Evolutionary conservation across 2,888 invertebrate genomes (phyloP).

Genomic region (Tetramorium bicarinatum): DNA sequence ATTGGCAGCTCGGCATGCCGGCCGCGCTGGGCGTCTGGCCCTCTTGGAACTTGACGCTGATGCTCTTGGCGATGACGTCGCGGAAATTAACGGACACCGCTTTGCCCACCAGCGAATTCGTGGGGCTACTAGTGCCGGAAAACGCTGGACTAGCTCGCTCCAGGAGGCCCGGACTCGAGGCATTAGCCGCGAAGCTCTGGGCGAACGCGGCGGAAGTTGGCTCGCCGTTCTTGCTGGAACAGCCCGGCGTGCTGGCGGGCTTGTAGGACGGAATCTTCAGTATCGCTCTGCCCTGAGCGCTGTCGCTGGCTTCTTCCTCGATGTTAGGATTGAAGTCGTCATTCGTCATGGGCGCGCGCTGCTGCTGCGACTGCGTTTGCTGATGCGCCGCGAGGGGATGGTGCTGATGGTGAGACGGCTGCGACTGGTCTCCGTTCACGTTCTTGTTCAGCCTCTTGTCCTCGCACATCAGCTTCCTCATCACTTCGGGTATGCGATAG

Average conservation of each 20-base stretch:
- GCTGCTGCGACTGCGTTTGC: conserved; percentile 79
- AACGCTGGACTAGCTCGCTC: conserved; percentile 87
- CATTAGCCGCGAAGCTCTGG: conserved; percentile 79
- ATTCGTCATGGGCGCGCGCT: conserved; percentile 86
- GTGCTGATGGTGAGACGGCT: conserved; percentile 78
- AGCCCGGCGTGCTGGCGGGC: conserved; percentile 87
- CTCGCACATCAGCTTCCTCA: conserved; percentile 88
- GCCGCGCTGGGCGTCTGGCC: conserved; percentile 86
- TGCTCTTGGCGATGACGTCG: conserved; percentile 97
- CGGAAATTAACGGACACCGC: conserved; percentile 91
- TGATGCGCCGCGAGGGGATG: conserved; percentile 79
- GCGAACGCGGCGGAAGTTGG: conserved; percentile 81
- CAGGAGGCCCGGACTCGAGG: conserved; percentile 86
- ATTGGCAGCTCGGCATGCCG: conserved; percentile 83
- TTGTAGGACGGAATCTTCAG: conserved; percentile 97
- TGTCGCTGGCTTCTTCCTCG: conserved; percentile 85
- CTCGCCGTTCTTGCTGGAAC: conserved; percentile 84
- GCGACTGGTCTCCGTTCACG: conserved; percentile 83
- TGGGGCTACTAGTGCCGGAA: conserved; percentile 87
- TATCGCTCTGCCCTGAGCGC: conserved; percentile 89
- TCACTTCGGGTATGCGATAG: conserved; percentile 87
- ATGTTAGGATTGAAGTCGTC: conserved; percentile 86
- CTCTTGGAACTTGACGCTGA: conserved; percentile 94
- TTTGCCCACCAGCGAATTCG: conserved; percentile 86
- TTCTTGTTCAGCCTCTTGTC: conserved; percentile 87